These are phyloP conservation scores for Lordiphosa andalusiaca DNA, from an alignment of 2,888 invertebrate genomes.

Conservation along the genomic window DNA sequence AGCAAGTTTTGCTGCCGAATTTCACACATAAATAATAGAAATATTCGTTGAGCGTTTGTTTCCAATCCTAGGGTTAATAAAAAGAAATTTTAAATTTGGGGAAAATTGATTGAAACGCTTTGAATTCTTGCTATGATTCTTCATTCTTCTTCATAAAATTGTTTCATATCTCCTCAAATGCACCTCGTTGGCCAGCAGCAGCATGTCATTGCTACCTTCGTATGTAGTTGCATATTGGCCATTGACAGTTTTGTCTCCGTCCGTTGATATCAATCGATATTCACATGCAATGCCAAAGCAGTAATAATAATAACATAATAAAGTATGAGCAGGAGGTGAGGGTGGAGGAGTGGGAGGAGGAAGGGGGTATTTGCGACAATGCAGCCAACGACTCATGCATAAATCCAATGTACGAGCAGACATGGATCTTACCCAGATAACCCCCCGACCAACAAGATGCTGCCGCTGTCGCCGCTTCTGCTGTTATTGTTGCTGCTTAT, in stretches of 20 bases:
- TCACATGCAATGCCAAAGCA: conserved; percentile 5
- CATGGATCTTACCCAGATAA: conserved; percentile 27
- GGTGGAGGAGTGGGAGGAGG: no score
- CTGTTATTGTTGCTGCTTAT: conserved; percentile 29
- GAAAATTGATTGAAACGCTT: no score
- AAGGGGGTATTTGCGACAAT: conserved; percentile 16
- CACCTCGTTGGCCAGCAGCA: background rate
- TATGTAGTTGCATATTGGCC: conserved; percentile 5
- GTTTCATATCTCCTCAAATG: background rate
- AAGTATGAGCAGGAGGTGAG: no score
- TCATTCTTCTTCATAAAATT: no score
- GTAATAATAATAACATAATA: conserved; percentile 2
- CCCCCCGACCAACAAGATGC: conserved; percentile 4
- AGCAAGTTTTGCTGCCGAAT: no score
- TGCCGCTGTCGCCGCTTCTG: conserved; percentile 1
- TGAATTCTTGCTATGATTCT: no score
- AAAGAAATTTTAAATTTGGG: no score
- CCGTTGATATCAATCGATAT: conserved; percentile 6
- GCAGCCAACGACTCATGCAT: conserved; percentile 37
- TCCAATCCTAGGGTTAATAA: no score
- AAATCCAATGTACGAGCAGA: conserved; percentile 34
- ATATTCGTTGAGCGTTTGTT: no score
- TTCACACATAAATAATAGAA: no score
- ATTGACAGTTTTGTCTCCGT: background rate
- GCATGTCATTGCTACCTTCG: conserved; percentile 1